These are phyloP conservation scores for Ursus arctos DNA, from an alignment of 2,113 vertebrate species.

Conservation along the genomic window DNA sequence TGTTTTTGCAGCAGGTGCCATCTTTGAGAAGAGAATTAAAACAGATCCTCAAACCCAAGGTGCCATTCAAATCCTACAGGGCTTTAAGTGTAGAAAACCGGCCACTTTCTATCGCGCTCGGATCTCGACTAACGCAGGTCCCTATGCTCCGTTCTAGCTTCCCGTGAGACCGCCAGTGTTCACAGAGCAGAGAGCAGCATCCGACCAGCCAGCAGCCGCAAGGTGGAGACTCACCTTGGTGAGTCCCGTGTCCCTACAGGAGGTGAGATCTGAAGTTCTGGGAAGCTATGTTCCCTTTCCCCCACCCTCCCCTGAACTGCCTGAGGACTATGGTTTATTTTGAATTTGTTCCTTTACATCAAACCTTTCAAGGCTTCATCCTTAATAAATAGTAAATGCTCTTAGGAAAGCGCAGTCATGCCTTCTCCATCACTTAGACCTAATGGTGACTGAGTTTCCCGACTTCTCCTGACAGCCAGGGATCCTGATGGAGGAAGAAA, in stretches of 20 bases:
- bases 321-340: neutral
- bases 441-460: neutral
- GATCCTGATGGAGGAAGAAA: neutral
- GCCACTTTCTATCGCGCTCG: neutral
- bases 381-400: neutral
- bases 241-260: no score
- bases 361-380: neutral
- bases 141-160: neutral
- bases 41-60: constrained; percentile 54
- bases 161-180: neutral
- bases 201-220: neutral
- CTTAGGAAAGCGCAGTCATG: neutral
- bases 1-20: neutral
- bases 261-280: neutral
- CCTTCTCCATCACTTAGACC: neutral
- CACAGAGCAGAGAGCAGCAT: neutral
- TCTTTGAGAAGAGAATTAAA: constrained; percentile 58
- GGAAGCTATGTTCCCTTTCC: neutral
- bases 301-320: neutral
- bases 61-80: neutral
- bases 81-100: constrained; percentile 29
- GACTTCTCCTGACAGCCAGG: neutral
- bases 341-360: neutral
- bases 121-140: neutral
- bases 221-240: neutral